Base-by-base conservation (phyloP, 2,888 invertebrate species). In the Metacarcinus magister region DNA sequence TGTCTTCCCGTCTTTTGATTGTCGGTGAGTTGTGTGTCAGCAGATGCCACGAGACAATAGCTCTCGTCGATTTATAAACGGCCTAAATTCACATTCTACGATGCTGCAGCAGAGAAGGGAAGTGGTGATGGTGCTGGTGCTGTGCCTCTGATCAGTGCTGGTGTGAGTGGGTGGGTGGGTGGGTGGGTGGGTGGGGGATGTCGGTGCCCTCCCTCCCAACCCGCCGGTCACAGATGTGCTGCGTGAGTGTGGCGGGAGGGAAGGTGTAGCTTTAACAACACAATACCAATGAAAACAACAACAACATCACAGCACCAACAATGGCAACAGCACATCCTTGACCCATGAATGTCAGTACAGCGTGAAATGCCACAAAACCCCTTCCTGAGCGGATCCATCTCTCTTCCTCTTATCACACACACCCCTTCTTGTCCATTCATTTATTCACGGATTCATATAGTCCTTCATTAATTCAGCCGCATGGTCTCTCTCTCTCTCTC, bases 401-500 rank as follows among this genome's bases (percentile, higher is more conserved):
- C 82, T 32, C 82, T 82, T 82, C 82, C 82, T 82, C 82, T 82
- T 82, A 82, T 82, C 82, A 82, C 82, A 28, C 82, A 28, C 82
- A 32, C 82, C 82, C 82, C 82, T 92, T 32, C 92, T 48, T 32
- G 32, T 92, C 92, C 54, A 92, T 92, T 46, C 32, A 92, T 92
- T 54, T 82, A 82, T 82, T 82, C 82, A 82, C 82, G 10, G 82
- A 82, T 54, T 92, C 92, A 54, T 54, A 54, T 54, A 32, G n/a
- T 92, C 92, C 54, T 48, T 92, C 92, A 54, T 48, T 92, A 46
- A 54, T 48, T 92, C 92, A 54, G 48, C 54, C 48, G 46, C 92
- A 54, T 54, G 46, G 48, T 92, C 91, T 91, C 92, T 92, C 92
- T 92, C 92, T 92, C 92, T 92, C 92, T 92, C 92, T 92, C 92